phyloP scores from a whole-genome alignment of 2,113 vertebrate genomes.

The Thermophis baileyi region DNA sequence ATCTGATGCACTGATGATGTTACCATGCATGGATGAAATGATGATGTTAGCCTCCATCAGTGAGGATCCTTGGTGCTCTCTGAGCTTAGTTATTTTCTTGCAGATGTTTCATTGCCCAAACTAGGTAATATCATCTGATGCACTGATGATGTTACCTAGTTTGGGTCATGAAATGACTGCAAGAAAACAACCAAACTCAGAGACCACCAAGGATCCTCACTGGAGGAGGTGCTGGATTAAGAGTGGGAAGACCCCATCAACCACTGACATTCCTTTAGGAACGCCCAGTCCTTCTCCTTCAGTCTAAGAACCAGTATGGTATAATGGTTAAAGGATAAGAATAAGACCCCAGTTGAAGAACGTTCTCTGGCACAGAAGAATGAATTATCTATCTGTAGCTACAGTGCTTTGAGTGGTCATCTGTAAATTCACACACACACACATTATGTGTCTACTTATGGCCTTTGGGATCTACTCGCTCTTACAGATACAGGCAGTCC shows the following conservation, averaged over 20 bases:
- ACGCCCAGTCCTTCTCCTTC: not conserved
- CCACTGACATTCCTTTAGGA: not conserved
- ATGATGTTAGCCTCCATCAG: no score
- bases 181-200: no score
- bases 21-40: no score
- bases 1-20: no score
- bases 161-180: no score
- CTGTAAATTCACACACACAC: not conserved
- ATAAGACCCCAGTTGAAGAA: not conserved
- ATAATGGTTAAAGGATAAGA: not conserved
- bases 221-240: not conserved
- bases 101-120: no score
- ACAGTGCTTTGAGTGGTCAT: not conserved
- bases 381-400: not conserved
- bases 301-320: not conserved
- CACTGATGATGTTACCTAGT: no score
- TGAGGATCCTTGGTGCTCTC: no score
- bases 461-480: not conserved
- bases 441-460: not conserved
- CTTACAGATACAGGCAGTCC: not conserved
- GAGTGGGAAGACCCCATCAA: not conserved
- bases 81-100: no score
- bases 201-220: not conserved
- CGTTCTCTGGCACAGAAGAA: not conserved
- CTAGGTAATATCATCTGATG: no score